Evolutionary conservation across 2,888 invertebrate species (phyloP).

Genomic region (Drosophila infuscata): DNA sequence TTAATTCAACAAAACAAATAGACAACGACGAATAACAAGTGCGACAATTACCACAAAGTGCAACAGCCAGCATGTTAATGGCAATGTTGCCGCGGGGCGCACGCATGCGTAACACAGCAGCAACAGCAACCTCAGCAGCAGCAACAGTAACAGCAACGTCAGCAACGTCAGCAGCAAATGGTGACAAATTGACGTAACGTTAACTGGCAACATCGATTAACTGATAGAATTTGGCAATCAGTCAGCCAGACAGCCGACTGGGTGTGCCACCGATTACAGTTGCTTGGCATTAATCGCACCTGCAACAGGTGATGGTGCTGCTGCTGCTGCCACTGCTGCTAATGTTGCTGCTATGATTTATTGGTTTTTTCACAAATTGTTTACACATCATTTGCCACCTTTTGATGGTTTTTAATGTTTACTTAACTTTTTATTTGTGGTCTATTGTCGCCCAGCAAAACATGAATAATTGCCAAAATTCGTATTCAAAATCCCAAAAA

Average conservation of each 20-base stretch:
- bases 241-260: constrained; percentile 4
- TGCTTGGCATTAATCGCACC: constrained; percentile 16
- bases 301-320: constrained; percentile 57
- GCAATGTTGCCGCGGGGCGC: constrained; percentile 55
- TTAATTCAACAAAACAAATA: constrained; percentile 73
- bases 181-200: constrained; percentile 56
- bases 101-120: constrained; percentile 75
- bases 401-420: constrained; percentile 19
- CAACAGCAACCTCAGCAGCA: constrained; percentile 41
- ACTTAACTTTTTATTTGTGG: constrained; percentile 23
- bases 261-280: constrained; percentile 22
- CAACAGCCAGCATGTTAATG: constrained; percentile 50
- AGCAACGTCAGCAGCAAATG: constrained; percentile 23
- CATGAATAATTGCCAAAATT: constrained; percentile 27
- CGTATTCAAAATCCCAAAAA: constrained; percentile 31
- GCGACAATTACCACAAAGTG: constrained; percentile 54
- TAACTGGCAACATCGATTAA: constrained; percentile 65
- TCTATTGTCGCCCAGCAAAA: constrained; percentile 30
- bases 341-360: constrained; percentile 8
- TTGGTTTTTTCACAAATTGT: constrained; percentile 35
- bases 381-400: constrained; percentile 37
- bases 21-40: constrained; percentile 35
- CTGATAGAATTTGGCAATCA: constrained; percentile 46
- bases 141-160: constrained; percentile 8
- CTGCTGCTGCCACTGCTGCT: not conserved